Base-by-base conservation (phyloP, 2,888 invertebrate genomes). In the Leucophora obtusa region DNA sequence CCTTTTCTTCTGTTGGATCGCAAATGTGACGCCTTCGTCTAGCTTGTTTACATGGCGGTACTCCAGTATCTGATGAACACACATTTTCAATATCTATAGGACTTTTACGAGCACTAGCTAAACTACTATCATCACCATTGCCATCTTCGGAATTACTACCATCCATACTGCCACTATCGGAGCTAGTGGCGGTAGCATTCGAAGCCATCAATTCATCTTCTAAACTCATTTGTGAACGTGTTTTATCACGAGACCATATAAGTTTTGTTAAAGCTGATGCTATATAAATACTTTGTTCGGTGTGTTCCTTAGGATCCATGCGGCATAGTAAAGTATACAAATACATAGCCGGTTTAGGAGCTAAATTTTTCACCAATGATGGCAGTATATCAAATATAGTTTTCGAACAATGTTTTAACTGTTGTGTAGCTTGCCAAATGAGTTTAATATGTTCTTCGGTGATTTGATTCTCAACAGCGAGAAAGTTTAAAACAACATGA, bases 381-480 rank as follows among this genome's bases (percentile, higher is more conserved):
- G 97, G 96, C 82, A 98, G 91, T 54, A 97, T 92, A 90, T 98
- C 98, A 87, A 97, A 96, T 80, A 98, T 97, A 82, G 97, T 97
- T 85, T 97, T 95, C 0, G 97, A 95, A 88, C 98, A 98, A 89
- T 98, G 98, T 89, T 98, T 98, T 65, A 98, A 90, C 89, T 98
- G 98, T 89, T 98, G 98, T 0, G 97, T 97, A 0, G 98, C 97
- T 83, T 97, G 96, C 98, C 98, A 98, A 82, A 98, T 96, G 50
- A 96, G 93, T 87, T 97, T 97, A 84, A 98, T 94, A 85, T 98
- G 97, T 75, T 96, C 96, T 73, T 95, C 95, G 0, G 96, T 96
- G 50, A 98, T 95, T 84, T 96, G 93, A 51, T 96, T 96, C 90
- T 98, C 97, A 91, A 97, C 95, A 0, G 97, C 98, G 82, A 98